A percentile compares a stretch with the other conserved stretches of the same genome.
These are phyloP conservation scores for Cantharis flavilabris DNA, from an alignment of 2,888 invertebrate genomes.

Conservation along the genomic window DNA sequence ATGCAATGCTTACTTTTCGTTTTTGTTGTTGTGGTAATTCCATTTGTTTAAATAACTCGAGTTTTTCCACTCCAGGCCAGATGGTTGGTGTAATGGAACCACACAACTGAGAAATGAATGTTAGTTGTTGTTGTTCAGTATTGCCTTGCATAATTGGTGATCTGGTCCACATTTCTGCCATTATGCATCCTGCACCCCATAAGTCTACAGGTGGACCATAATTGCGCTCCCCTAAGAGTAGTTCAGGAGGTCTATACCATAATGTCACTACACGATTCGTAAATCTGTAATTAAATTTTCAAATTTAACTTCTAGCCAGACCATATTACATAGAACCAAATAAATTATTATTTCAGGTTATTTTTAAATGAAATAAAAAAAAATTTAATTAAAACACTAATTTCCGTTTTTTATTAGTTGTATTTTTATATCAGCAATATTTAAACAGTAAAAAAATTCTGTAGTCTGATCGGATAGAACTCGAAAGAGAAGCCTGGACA, in stretches of 20 bases:
- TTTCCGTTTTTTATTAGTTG: too few species aligned
- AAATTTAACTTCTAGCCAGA: too few species aligned
- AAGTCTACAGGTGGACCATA: constrained; percentile 97
- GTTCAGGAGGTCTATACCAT: constrained; percentile 85
- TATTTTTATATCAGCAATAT: too few species aligned
- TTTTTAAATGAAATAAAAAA: too few species aligned
- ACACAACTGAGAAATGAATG: constrained; percentile 92
- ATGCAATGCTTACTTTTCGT: constrained; percentile 63
- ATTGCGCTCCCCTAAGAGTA: constrained; percentile 82
- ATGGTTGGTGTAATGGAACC: constrained; percentile 92
- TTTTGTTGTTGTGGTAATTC: constrained; percentile 87
- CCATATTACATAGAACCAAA: too few species aligned
- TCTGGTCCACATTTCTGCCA: constrained; percentile 99
- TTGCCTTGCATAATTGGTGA: constrained; percentile 95
- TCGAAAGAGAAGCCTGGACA: too few species aligned
- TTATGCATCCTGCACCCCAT: constrained; percentile 98
- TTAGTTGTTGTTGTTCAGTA: constrained; percentile 95
- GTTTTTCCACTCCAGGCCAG: constrained; percentile 91
- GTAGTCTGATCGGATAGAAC: too few species aligned
- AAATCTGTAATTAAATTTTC: constrained; percentile 64
- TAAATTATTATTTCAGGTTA: too few species aligned
- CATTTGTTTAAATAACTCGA: constrained; percentile 87
- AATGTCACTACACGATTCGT: constrained; percentile 98
- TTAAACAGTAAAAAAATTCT: too few species aligned
- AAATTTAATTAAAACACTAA: too few species aligned